Percentiles rank a stretch among this genome's conserved stretches.
phyloP scores from a whole-genome alignment of 2,888 invertebrate genomes.

The Morpho deidamia region DNA sequence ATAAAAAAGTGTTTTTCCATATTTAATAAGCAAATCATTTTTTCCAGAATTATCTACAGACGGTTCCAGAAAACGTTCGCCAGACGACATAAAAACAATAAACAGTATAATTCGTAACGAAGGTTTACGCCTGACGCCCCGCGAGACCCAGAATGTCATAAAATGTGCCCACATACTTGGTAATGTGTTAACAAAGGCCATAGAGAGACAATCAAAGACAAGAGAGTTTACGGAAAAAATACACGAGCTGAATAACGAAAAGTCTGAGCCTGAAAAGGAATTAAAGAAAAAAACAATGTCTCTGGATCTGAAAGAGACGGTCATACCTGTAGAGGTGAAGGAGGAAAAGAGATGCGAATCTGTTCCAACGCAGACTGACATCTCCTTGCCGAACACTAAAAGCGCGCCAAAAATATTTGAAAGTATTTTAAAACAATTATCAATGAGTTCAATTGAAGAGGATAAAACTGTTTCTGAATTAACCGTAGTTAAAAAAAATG shows the following conservation, averaged over 20 bases:
- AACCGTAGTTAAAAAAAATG: constrained; percentile 11
- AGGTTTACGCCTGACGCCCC: constrained; percentile 54
- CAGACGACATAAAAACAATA: constrained; percentile 46
- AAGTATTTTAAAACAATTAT: constrained; percentile 61
- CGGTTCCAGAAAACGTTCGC: constrained; percentile 49
- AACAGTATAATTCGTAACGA: constrained; percentile 54
- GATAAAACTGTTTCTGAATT: constrained; percentile 12
- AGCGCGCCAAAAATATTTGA: constrained; percentile 72
- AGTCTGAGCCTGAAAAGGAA: constrained; percentile 27
- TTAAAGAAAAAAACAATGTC: constrained; percentile 52
- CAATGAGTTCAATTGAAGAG: constrained; percentile 56
- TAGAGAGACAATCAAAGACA: constrained; percentile 49
- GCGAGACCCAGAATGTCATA: constrained; percentile 62
- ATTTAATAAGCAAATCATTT: neutral
- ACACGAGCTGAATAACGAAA: constrained; percentile 29
- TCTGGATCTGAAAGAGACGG: constrained; percentile 55
- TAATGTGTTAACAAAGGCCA: constrained; percentile 54
- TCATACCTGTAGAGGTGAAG: constrained; percentile 41
- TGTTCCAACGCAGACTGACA: constrained; percentile 66
- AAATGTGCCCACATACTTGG: constrained; percentile 66
- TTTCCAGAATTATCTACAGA: constrained; percentile 48
- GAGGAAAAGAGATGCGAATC: constrained; percentile 53
- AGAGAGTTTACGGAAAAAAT: constrained; percentile 32
- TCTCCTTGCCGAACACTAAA: constrained; percentile 66
- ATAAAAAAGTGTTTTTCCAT: too few species aligned